Conservation (phyloP, 2,888 invertebrate genomes). For the Meliscaeva auricollis region DNA sequence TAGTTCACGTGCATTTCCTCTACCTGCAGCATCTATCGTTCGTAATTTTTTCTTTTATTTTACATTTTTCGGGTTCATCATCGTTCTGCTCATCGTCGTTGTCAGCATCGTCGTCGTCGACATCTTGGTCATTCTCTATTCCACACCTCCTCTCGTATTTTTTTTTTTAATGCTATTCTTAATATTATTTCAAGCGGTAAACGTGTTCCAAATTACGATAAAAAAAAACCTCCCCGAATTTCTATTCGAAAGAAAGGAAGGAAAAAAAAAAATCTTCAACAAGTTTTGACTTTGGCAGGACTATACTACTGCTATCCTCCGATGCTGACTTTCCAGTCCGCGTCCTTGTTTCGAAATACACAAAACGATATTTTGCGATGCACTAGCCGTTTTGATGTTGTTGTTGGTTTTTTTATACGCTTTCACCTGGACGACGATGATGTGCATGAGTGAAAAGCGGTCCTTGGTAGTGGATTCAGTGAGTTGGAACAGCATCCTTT, state of each 20-base stretch:
- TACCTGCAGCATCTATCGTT: neutral
- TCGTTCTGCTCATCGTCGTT: conserved; percentile 20
- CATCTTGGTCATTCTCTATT: conserved; percentile 57
- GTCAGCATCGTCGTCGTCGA: neutral
- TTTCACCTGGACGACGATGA: conserved; percentile 69
- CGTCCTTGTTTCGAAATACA: conserved; percentile 20
- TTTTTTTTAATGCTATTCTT: conserved; percentile 60
- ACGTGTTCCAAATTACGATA: conserved; percentile 77
- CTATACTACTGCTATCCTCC: neutral
- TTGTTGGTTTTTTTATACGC: conserved; percentile 38
- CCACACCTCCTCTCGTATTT: conserved; percentile 31
- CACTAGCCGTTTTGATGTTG: conserved; percentile 23
- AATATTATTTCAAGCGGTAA: conserved; percentile 77
- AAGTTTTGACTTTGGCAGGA: conserved; percentile 46
- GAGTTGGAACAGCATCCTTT: conserved; percentile 59
- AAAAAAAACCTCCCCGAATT: conserved; percentile 12
- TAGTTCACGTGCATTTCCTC: conserved; percentile 55
- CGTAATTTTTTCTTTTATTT: neutral
- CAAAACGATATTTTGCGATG: conserved; percentile 53
- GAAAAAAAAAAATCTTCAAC: conserved; percentile 53
- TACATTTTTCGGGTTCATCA: conserved; percentile 53
- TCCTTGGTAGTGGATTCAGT: conserved; percentile 51
- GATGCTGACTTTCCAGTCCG: conserved; percentile 8
- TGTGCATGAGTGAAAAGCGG: conserved; percentile 67
- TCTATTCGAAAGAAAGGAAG: neutral